Base-by-base conservation (phyloP, 2,113 vertebrate genomes). In the Arvicanthis niloticus region DNA sequence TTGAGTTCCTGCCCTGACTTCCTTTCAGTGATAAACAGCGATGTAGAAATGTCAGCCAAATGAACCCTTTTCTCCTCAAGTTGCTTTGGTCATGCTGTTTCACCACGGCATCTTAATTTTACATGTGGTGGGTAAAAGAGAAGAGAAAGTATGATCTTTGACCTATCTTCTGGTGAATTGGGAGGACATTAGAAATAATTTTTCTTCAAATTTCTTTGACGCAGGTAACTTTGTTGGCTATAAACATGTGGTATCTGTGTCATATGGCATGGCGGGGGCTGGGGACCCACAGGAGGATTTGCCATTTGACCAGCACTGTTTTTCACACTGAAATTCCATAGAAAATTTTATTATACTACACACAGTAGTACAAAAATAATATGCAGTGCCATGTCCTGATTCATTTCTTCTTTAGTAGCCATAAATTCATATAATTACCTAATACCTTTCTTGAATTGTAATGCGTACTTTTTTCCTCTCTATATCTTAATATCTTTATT, bases 401-500 rank as follows among this genome's bases (percentile, higher is more conserved):
- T 84, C 5, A 77, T 87, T 84, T 89, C 51, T 95, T 19, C 58
- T 80, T 87, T 96, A 76, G 77, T 75, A 67, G 12, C 88, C 34
- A 94, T 87, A 96, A 72, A 77, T 77, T 93, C 45, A 68, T 73
- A 26, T 53, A 48, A 68, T n/a, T 72, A n/a, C 21, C 91, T 87
- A 81, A 40, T 4, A 45, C n/a, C 24, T 56, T 93, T 85, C 5
- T 86, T 91, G 67, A 72, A 68, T 21, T 51, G 1, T 56, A 89
- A 89, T 70, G 80, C 86, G 0, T 51, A 34, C 29, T 51, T 62
- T 53, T 34, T 42, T 22, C 37, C 21, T 31, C 6, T 48, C 48
- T 45, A 62, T 87, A 40, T 75, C 42, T 42, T 24, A 75, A 75
- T 22, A 75, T 42, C 42, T 75, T 42, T 42, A 22, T 34, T 78